Conservation (phyloP, 1,140 invertebrate species). For the Heterodera schachtii region DNA sequence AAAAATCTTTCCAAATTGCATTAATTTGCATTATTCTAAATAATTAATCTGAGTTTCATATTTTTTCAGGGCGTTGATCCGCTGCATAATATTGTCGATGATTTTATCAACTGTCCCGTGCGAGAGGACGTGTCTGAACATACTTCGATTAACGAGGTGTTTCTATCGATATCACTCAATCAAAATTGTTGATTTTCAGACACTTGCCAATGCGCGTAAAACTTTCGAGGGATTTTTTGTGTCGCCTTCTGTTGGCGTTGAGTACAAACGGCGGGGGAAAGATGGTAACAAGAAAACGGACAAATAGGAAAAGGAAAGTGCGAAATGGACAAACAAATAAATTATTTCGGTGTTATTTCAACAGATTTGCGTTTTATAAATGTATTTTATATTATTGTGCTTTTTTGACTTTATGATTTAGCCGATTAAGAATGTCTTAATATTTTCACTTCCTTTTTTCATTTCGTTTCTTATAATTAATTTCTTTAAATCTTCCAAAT, state of each 20-base stretch:
- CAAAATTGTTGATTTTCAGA: neutral
- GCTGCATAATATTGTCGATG: constrained; percentile 12
- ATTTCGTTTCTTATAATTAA: neutral
- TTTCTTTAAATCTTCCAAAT: neutral
- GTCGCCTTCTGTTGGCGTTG: constrained; percentile 14
- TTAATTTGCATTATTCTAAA: too few relatives aligned
- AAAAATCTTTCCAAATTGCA: too few relatives aligned
- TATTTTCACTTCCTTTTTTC: neutral
- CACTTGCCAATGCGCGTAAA: constrained; percentile 10
- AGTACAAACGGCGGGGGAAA: constrained; percentile 4
- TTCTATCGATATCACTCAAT: too few relatives aligned
- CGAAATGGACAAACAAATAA: neutral
- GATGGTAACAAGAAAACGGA: neutral
- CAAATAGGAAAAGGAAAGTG: neutral
- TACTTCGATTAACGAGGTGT: constrained; percentile 18
- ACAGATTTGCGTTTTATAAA: neutral
- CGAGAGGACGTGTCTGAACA: constrained; percentile 12
- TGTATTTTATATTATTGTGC: neutral
- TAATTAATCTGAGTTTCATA: too few relatives aligned
- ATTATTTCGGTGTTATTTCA: neutral
- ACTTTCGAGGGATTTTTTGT: constrained; percentile 29
- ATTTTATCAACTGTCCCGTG: constrained; percentile 16
- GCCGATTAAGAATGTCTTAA: neutral
- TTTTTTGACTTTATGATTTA: too few relatives aligned
- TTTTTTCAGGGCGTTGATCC: constrained; percentile 6